These are phyloP conservation scores for Frankliniella intonsa DNA, from an alignment of 2,888 invertebrate genomes.

Conservation along the genomic window DNA sequence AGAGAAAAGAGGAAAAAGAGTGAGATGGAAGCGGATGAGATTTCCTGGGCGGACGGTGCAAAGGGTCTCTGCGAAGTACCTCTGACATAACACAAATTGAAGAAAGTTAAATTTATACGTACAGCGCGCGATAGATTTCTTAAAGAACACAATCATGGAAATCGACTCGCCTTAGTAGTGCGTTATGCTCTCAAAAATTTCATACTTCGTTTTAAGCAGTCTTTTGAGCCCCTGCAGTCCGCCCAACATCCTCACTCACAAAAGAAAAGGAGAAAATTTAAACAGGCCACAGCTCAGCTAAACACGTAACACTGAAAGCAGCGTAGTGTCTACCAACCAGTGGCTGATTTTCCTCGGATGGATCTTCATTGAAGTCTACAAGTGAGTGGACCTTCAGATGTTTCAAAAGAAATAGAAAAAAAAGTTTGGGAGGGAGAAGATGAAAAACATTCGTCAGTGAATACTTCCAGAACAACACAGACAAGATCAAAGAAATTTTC, in stretches of 20 bases:
- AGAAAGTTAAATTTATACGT: no score
- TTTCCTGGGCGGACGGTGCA: not conserved
- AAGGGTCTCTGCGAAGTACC: not conserved
- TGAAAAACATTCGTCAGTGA: conserved; percentile 17
- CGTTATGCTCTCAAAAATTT: not conserved
- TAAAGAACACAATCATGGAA: no score
- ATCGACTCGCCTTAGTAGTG: no score
- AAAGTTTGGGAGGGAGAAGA: conserved; percentile 29
- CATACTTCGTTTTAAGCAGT: not conserved
- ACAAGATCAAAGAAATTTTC: not conserved
- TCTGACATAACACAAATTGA: not conserved
- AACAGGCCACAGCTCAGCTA: conserved; percentile 19
- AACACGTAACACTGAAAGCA: conserved; percentile 21
- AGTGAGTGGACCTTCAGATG: conserved; percentile 25
- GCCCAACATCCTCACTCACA: conserved; percentile 1
- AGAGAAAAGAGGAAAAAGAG: no score
- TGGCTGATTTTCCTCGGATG: conserved; percentile 85
- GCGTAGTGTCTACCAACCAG: conserved; percentile 56
- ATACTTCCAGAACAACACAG: conserved; percentile 21
- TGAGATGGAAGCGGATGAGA: not conserved
- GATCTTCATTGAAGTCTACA: conserved; percentile 84
- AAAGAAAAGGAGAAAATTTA: not conserved
- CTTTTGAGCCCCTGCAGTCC: not conserved
- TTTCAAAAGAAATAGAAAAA: conserved; percentile 32
- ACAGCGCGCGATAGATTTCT: no score